Conservation (phyloP, 2,797 vertebrate species). For the Chelonia mydas region DNA sequence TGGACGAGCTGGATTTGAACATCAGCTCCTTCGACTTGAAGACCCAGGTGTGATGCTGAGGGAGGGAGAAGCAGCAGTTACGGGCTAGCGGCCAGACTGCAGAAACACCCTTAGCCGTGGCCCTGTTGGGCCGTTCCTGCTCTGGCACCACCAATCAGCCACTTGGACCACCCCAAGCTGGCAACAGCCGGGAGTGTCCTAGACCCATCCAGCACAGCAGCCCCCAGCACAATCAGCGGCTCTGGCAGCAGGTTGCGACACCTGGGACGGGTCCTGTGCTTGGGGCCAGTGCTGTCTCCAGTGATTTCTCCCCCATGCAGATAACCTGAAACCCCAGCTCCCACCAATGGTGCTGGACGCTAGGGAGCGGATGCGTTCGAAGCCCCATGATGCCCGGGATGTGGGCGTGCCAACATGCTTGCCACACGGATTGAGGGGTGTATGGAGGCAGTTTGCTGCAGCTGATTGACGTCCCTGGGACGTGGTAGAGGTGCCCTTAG, state of each 20-base stretch:
- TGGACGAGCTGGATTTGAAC: conserved; percentile 32
- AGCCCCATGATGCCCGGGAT: not conserved
- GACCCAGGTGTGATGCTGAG: conserved; percentile 61
- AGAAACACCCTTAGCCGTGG: not conserved
- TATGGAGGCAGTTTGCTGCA: not conserved
- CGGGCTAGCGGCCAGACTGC: not conserved
- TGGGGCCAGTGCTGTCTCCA: not conserved
- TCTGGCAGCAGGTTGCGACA: not conserved
- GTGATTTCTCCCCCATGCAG: not conserved
- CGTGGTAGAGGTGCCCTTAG: not conserved
- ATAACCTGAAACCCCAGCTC: not conserved
- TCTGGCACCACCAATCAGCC: not conserved
- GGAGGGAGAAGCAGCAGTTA: not conserved
- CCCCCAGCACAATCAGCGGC: too few relatives aligned
- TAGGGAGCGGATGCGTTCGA: not conserved
- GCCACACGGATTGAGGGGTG: not conserved
- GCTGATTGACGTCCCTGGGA: not conserved
- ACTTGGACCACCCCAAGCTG: not conserved
- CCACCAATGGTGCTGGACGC: not conserved
- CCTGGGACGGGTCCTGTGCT: not conserved
- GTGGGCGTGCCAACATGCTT: not conserved
- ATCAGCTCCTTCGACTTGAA: conserved; percentile 74
- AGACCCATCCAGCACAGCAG: not conserved
- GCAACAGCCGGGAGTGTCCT: not conserved
- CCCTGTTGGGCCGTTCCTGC: not conserved